Conservation (phyloP, 2,888 invertebrate species). For the Drosophila suboccidentalis region DNA sequence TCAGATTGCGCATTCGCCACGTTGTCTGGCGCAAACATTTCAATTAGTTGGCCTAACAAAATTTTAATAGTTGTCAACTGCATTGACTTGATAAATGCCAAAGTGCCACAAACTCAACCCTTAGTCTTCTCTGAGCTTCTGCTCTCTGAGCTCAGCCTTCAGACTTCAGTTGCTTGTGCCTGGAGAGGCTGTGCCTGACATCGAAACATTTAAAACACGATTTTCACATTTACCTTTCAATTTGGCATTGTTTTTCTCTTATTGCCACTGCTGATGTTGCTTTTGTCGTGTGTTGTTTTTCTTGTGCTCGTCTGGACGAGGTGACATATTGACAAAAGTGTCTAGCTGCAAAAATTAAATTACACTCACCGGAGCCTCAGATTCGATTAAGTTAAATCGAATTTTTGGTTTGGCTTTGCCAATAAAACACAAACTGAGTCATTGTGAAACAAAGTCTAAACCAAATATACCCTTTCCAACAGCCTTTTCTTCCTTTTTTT, state of each 20-base stretch:
- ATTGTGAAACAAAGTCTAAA: slow-evolving; percentile 11
- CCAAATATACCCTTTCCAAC: not conserved
- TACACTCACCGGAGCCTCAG: slow-evolving; percentile 41
- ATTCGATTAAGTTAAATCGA: slow-evolving; percentile 72
- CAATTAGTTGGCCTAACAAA: slow-evolving; percentile 65
- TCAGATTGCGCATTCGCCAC: slow-evolving; percentile 45
- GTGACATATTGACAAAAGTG: slow-evolving; percentile 67
- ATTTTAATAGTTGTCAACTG: slow-evolving; percentile 71
- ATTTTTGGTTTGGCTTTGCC: slow-evolving; percentile 53
- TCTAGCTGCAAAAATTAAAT: slow-evolving; percentile 69
- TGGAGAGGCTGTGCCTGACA: slow-evolving; percentile 43
- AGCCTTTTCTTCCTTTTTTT: no score
- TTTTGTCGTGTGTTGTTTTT: slow-evolving; percentile 12
- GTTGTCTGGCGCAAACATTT: slow-evolving; percentile 60
- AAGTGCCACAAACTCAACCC: slow-evolving; percentile 54
- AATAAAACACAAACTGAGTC: slow-evolving; percentile 59
- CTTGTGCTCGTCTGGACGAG: slow-evolving; percentile 32
- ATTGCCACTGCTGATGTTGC: slow-evolving; percentile 11
- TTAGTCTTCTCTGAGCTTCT: not conserved
- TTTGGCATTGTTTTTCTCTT: slow-evolving; percentile 63
- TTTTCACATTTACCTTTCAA: slow-evolving; percentile 79
- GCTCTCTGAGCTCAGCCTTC: not conserved
- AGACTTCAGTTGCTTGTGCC: slow-evolving; percentile 36
- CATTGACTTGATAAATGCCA: slow-evolving; percentile 76
- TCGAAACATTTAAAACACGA: slow-evolving; percentile 76